Percentiles rank a stretch among this genome's conserved stretches.
phyloP scores from a whole-genome alignment of 2,113 vertebrate genomes.

The Steatornis caripensis region DNA sequence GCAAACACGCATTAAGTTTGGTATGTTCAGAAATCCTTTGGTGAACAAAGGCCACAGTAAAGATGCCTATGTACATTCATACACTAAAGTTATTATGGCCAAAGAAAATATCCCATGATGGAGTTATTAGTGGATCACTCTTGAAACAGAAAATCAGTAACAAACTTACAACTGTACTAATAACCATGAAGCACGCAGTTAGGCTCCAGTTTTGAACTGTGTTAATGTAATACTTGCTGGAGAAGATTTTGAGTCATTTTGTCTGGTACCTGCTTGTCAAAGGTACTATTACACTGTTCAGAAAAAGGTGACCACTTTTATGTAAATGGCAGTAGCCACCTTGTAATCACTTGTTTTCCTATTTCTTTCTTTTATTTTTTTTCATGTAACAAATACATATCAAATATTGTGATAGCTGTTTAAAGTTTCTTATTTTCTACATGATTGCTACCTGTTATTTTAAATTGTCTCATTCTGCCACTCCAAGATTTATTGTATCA shows the following conservation, averaged over 20 bases:
- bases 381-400: neutral
- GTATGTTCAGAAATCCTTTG: neutral
- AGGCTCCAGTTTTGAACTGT: neutral
- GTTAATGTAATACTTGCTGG: neutral
- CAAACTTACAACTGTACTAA: neutral
- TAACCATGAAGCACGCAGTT: neutral
- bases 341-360: neutral
- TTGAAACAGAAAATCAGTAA: neutral
- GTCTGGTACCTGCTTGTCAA: neutral
- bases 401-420: neutral
- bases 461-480: neutral
- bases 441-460: neutral
- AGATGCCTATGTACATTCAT: neutral
- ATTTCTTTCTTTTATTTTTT: neutral
- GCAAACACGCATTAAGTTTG: neutral
- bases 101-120: neutral
- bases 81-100: neutral
- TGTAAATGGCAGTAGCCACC: neutral
- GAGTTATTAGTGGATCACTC: neutral
- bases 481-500: neutral
- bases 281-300: neutral
- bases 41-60: neutral
- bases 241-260: neutral
- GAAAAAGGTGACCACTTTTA: neutral
- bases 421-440: neutral